A percentile compares a stretch with the other conserved stretches of the same genome.
phyloP scores from a whole-genome alignment of 2,113 vertebrate species.

The Tretioscincus oriximinensis region DNA sequence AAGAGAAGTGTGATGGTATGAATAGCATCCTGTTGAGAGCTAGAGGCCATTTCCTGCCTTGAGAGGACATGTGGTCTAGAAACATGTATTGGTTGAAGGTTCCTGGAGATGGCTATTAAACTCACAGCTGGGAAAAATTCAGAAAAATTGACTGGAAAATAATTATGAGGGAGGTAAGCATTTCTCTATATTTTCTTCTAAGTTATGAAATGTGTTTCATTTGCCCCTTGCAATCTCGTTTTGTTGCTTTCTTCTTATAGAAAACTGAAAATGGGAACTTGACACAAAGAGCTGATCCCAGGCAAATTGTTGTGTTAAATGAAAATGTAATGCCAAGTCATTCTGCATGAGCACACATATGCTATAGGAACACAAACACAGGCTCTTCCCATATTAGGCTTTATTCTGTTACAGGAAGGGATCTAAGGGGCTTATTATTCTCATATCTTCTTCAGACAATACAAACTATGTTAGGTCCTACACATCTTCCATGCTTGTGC shows the following conservation, averaged over 20 bases:
- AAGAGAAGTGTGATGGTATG: constrained; percentile 40
- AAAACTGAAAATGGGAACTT: not conserved
- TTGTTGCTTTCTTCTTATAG: not conserved
- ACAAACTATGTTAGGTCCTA: too few species aligned
- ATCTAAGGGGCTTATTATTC: too few species aligned
- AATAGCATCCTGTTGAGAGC: constrained; percentile 60
- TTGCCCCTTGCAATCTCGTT: constrained; percentile 9
- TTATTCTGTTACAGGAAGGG: too few species aligned
- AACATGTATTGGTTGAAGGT: constrained; percentile 30
- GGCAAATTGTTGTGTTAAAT: too few species aligned
- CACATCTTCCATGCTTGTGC: too few species aligned
- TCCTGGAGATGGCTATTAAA: constrained; percentile 41
- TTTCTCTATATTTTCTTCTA: constrained; percentile 9
- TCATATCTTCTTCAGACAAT: too few species aligned
- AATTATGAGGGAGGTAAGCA: constrained; percentile 11
- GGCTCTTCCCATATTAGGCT: too few species aligned
- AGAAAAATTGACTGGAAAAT: constrained; percentile 40
- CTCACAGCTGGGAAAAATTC: constrained; percentile 36
- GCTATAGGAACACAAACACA: too few species aligned
- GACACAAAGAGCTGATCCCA: too few species aligned
- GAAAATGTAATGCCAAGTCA: too few species aligned
- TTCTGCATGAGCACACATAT: too few species aligned
- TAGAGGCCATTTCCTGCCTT: constrained; percentile 61
- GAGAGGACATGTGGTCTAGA: constrained; percentile 14
- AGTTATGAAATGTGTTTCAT: not conserved